Conservation (phyloP, 1,140 invertebrate species). For the Drosophila kikkawai region DNA sequence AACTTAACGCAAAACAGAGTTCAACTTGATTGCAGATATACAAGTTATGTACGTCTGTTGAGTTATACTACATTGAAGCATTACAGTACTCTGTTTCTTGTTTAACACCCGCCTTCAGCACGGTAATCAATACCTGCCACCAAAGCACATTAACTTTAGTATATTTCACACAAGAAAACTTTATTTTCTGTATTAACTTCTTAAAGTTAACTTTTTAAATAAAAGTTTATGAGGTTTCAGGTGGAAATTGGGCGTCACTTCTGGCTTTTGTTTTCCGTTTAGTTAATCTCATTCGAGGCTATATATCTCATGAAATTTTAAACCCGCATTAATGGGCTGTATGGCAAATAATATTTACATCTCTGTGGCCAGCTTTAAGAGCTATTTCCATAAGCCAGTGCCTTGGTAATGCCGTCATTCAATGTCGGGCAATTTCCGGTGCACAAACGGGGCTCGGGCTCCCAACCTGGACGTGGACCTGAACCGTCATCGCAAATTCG, state of each 20-base stretch:
- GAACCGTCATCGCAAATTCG: conserved; percentile 37
- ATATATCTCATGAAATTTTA: conserved; percentile 7
- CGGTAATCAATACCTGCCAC: conserved; percentile 1
- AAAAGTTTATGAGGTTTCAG: background rate
- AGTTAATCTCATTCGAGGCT: background rate
- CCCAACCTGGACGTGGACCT: background rate
- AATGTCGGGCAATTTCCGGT: conserved; percentile 49
- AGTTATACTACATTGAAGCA: background rate
- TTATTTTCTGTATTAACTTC: background rate
- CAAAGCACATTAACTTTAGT: background rate
- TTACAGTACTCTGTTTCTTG: background rate
- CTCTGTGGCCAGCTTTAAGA: conserved; percentile 29
- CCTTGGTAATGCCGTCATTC: conserved; percentile 35
- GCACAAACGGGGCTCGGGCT: background rate
- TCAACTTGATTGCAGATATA: conserved; percentile 3
- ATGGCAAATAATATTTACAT: conserved; percentile 26
- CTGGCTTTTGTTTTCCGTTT: background rate
- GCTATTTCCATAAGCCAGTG: conserved; percentile 36
- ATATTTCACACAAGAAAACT: background rate
- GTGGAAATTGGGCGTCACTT: no score
- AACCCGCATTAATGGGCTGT: background rate
- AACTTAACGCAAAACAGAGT: conserved; percentile 1
- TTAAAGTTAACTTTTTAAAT: background rate
- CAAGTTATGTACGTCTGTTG: conserved; percentile 10
- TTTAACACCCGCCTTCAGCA: background rate